Evolutionary conservation across 2,797 vertebrate genomes (phyloP), one percentile per base, ranked within the genome.

Genomic region (Gambusia yucatana): DNA sequence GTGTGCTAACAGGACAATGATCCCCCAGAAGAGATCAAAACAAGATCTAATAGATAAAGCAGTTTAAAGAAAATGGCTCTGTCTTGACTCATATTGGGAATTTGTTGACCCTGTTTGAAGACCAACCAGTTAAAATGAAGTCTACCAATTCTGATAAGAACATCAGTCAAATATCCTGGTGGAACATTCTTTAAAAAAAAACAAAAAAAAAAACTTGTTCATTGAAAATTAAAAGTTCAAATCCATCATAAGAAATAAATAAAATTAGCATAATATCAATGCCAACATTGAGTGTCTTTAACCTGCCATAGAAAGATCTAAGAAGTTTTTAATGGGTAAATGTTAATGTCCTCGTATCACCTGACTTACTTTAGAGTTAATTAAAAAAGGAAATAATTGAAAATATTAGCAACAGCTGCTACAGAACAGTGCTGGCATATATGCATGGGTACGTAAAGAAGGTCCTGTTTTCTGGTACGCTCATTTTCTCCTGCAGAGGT

Each of bases 401-500:
- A 46, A 41, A 41, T 67, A 41, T 67, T 25, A 69, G 50, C 75
- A 28, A 75, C 36, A 79, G 25, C 28, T n/a, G 72, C 43, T 48
- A 50, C 47, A 61, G 69, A 48, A 73, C 8, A 69, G 69, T 48
- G 69, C 3, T 2, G 10, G 9, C 52, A 25, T 57, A 16, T 7
- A 16, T 2, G 73, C 46, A 8, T 46, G 48, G 50, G 30, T 43
- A 1, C 2, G 5, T 6, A 16, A 25, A 16, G 16, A 44, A 33
- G 69, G 41, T 72, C 16, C 44, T 63, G 28, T 65, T 41, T 39
- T 72, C 44, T 75, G 57, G 65, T 50, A 10, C 39, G 2, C 30
- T 78, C 14, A 6, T 84, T 46, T 70, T 50, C 76, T 73, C 73
- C 25, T 20, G 81, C 61, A 82, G 43, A 87, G 80, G 78, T 82